These are phyloP conservation scores for Andrena bicolor DNA, from an alignment of 2,888 invertebrate genomes.

Conservation along the genomic window DNA sequence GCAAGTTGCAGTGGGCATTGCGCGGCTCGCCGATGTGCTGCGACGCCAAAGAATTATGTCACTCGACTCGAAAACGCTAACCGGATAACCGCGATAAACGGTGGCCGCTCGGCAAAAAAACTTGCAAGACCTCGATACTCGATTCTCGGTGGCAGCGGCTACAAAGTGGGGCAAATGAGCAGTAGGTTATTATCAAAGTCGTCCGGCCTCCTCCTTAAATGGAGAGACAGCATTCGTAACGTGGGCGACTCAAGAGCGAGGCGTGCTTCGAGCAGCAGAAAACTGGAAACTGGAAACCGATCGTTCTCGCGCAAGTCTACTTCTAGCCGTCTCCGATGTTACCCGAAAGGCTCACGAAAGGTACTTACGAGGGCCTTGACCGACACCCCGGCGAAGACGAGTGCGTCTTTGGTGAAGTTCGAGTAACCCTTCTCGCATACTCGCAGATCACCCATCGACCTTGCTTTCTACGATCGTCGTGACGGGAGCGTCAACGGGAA, in stretches of 20 bases:
- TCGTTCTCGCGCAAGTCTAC: not conserved
- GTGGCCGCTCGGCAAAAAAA: slow-evolving; percentile 53
- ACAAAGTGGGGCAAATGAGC: slow-evolving; percentile 73
- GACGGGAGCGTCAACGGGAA: slow-evolving; percentile 69
- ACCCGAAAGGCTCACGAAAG: slow-evolving; percentile 58
- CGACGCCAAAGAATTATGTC: slow-evolving; percentile 51
- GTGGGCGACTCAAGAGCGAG: slow-evolving; percentile 40
- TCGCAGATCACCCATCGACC: slow-evolving; percentile 86
- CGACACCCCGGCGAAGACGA: slow-evolving; percentile 87
- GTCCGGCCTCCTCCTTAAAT: slow-evolving; percentile 67
- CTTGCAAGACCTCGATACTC: slow-evolving; percentile 50
- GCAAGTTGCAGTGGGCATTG: not conserved
- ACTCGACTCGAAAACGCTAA: slow-evolving; percentile 69
- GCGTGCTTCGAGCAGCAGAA: slow-evolving; percentile 5
- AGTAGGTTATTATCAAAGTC: slow-evolving; percentile 75
- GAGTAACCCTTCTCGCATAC: slow-evolving; percentile 81
- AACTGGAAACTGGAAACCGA: no score
- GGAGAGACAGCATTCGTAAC: slow-evolving; percentile 74
- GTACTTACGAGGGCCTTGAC: slow-evolving; percentile 88
- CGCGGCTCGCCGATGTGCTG: not conserved
- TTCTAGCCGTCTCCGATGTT: slow-evolving; percentile 53
- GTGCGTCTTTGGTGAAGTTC: slow-evolving; percentile 78
- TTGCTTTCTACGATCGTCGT: slow-evolving; percentile 85
- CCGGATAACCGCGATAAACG: slow-evolving; percentile 67
- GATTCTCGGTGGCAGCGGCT: slow-evolving; percentile 54